A percentile compares a stretch with the other conserved stretches of the same genome.
These are phyloP conservation scores for Seriola quinqueradiata DNA, from an alignment of 2,113 vertebrate genomes.

Conservation along the genomic window DNA sequence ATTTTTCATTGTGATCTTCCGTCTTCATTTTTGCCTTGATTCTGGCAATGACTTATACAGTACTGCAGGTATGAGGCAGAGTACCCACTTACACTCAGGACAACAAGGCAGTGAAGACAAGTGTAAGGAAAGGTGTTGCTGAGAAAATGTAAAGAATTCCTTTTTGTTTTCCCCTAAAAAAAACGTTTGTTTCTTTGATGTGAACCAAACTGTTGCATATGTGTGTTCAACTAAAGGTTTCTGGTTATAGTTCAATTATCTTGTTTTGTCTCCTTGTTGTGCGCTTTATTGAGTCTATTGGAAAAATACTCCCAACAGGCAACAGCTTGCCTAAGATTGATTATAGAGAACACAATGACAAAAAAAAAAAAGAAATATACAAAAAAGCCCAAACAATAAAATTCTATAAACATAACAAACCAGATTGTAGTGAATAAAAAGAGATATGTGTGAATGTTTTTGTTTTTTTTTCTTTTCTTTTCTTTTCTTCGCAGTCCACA, in stretches of 20 bases:
- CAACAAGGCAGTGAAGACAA: constrained; percentile 64
- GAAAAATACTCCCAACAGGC: constrained; percentile 26
- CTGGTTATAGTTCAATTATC: background rate
- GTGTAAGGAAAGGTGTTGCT: constrained; percentile 27
- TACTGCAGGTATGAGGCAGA: constrained; percentile 31
- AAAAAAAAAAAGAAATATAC: constrained; percentile 44
- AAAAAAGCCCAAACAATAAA: constrained; percentile 24
- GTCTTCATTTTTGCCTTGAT: constrained; percentile 17
- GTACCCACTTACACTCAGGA: constrained; percentile 37
- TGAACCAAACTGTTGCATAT: background rate
- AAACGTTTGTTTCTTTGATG: background rate
- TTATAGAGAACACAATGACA: constrained; percentile 21
- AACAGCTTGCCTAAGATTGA: constrained; percentile 20
- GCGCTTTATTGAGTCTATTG: background rate
- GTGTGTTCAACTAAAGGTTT: background rate
- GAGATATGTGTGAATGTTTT: background rate
- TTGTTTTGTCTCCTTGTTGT: constrained; percentile 16
- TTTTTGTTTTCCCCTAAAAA: background rate
- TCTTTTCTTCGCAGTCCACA: constrained; percentile 7
- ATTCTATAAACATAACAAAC: constrained; percentile 42
- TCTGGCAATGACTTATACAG: background rate
- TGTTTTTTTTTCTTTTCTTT: background rate
- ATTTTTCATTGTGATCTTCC: constrained; percentile 2
- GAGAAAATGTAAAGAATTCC: background rate
- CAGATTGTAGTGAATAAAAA: constrained; percentile 33